A percentile compares a stretch with the other conserved stretches of the same genome.
Conservation (phyloP, 2,797 vertebrate species). For the Miichthys miiuy region DNA sequence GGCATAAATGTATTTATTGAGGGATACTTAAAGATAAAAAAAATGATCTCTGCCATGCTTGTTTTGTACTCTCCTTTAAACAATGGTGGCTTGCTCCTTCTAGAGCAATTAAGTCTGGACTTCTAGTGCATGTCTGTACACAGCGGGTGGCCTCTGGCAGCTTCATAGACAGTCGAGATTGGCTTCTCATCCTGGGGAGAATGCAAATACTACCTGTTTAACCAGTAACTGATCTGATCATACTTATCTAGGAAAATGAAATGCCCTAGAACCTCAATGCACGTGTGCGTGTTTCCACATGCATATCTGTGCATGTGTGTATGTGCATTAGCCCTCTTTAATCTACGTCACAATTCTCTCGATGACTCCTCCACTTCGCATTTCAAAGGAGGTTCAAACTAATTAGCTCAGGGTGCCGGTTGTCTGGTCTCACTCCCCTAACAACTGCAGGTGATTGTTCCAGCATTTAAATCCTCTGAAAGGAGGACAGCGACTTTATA, state of each 20-base stretch:
- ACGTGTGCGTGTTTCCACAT: constrained; percentile 9
- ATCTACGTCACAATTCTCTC: constrained; percentile 62
- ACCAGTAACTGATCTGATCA: constrained; percentile 53
- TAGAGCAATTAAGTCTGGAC: constrained; percentile 38
- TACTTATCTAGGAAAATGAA: constrained; percentile 72
- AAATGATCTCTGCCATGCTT: neutral
- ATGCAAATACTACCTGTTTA: constrained; percentile 82
- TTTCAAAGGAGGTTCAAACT: constrained; percentile 72
- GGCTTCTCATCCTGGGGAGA: constrained; percentile 53
- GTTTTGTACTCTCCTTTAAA: constrained; percentile 28
- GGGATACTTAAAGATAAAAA: constrained; percentile 16
- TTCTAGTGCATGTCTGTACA: constrained; percentile 47
- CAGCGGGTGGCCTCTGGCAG: constrained; percentile 58
- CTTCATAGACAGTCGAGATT: constrained; percentile 56
- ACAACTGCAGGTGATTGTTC: constrained; percentile 51
- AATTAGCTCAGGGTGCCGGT: constrained; percentile 68
- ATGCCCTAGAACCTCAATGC: constrained; percentile 19
- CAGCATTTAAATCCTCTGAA: constrained; percentile 23
- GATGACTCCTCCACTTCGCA: constrained; percentile 59
- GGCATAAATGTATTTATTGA: constrained; percentile 27
- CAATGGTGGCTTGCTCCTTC: constrained; percentile 21
- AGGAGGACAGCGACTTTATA: constrained; percentile 26
- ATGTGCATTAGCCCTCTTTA: constrained; percentile 34
- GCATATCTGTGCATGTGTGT: constrained; percentile 16
- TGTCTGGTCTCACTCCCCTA: constrained; percentile 57